phyloP scores from a whole-genome alignment of 1,140 invertebrate genomes.

The Proales similis region DNA sequence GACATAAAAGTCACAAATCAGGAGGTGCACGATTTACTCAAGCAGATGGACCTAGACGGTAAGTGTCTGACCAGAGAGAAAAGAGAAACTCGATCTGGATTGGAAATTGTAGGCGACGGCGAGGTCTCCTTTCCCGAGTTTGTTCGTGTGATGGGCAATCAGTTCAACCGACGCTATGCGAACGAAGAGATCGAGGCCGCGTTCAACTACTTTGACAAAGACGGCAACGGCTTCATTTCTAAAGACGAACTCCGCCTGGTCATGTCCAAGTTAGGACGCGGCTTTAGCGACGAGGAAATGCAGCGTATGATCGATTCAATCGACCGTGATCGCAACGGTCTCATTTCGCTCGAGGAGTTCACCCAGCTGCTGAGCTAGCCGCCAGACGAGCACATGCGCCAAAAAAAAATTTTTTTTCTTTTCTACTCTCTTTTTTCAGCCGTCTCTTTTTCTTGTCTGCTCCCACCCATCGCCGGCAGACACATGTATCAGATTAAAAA shows the following conservation, averaged over 20 bases:
- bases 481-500: too few species aligned
- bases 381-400: too few species aligned
- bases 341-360: conserved; percentile 27
- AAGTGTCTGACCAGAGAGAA: neutral
- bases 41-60: conserved; percentile 27
- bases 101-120: neutral
- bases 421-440: too few species aligned
- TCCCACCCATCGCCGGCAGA: too few species aligned
- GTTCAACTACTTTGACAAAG: conserved; percentile 28
- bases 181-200: neutral
- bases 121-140: conserved; percentile 23
- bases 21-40: neutral
- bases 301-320: conserved; percentile 14
- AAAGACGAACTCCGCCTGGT: neutral
- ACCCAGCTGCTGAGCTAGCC: conserved; percentile 3
- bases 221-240: conserved; percentile 21
- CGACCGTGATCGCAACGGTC: conserved; percentile 30
- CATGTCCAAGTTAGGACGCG: conserved; percentile 11
- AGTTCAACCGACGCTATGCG: conserved; percentile 12
- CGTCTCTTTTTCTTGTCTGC: too few species aligned
- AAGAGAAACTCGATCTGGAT: neutral
- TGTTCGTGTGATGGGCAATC: conserved; percentile 9
- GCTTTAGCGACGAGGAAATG: conserved; percentile 16
- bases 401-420: too few species aligned
- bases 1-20: conserved; percentile 16